Evolutionary conservation across 2,888 invertebrate genomes (phyloP), one percentile per base, ranked within the genome.

Genomic region (Drosophila anomelani): DNA sequence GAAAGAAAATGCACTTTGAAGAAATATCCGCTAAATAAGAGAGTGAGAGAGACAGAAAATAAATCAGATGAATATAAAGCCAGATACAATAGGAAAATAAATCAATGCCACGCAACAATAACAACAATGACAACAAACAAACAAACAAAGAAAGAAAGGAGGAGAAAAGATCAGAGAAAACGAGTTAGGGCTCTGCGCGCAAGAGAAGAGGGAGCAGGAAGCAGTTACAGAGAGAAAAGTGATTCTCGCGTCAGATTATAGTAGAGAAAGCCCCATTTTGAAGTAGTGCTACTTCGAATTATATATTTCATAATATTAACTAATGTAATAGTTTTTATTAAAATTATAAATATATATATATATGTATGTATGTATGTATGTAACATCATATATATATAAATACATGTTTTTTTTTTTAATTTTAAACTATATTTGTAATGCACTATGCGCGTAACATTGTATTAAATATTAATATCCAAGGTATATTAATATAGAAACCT

Each of bases 271-370:
- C 47, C 39, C 64, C 63, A 20, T 62, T 63, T 64, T 54, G 47
- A 69, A 55, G 43, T 54, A 76, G 63, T 66, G 12, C 9, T 77
- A 83, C 69, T 81, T 76, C 81, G 77, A 81, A 84, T 79, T 86
- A 81, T 51, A 51, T 34, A 51, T 34, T 51, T 51, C 74, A 73
- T 53, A 67, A 67, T 82, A 79, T 82, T 77, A 81, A 78, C 73
- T 84, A 87, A 84, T 85, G 79, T 88, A 88, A 85, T 86, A 86
- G 81, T 88, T 88, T 85, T 85, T 88, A 86, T 88, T 84, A 81
- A 81, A 77, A 44, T 68, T 53, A 56, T 41, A 71, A 44, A 60
- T 43, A 69, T 56, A 71, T 60, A 64, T 41, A 44, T 23, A 46
- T 47, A 26, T 32, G 34, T 20, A 20, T 29, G 29, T 34, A 64